Conservation (phyloP, 2,113 vertebrate species). For the Cygnus atratus region DNA sequence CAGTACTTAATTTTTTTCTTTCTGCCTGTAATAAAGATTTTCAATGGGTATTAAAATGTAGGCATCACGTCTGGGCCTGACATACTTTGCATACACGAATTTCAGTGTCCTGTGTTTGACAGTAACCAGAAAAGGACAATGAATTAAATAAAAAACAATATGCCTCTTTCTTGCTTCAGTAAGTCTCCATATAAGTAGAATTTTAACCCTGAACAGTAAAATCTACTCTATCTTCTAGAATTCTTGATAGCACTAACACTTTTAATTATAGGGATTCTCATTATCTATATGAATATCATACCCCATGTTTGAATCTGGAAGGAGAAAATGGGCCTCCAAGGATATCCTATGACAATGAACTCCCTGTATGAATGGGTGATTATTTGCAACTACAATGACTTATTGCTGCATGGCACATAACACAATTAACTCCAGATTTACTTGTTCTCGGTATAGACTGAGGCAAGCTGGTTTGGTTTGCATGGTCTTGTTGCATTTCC, state of each 20-base stretch:
- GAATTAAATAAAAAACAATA: neutral
- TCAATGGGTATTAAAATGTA: neutral
- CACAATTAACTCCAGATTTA: conserved; percentile 34
- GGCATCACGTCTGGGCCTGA: neutral
- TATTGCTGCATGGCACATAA: neutral
- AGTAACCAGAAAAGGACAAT: neutral
- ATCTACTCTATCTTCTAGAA: neutral
- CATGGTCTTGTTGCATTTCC: neutral
- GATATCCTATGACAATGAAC: neutral
- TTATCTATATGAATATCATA: neutral
- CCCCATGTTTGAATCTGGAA: neutral
- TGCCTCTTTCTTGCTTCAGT: neutral
- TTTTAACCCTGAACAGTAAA: neutral
- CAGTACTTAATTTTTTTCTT: neutral
- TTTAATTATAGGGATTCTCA: neutral
- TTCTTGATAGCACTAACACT: neutral
- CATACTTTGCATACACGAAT: neutral
- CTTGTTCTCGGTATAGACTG: neutral
- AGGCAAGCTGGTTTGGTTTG: conserved; percentile 35
- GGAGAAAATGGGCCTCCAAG: neutral
- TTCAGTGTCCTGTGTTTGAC: neutral
- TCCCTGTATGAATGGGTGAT: neutral
- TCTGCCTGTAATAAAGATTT: neutral
- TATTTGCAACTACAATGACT: conserved; percentile 19
- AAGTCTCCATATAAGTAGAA: neutral